Percentiles rank a stretch among this genome's conserved stretches.
Evolutionary conservation across 2,113 vertebrate species (phyloP).

Genomic region (Chaetura pelagica): DNA sequence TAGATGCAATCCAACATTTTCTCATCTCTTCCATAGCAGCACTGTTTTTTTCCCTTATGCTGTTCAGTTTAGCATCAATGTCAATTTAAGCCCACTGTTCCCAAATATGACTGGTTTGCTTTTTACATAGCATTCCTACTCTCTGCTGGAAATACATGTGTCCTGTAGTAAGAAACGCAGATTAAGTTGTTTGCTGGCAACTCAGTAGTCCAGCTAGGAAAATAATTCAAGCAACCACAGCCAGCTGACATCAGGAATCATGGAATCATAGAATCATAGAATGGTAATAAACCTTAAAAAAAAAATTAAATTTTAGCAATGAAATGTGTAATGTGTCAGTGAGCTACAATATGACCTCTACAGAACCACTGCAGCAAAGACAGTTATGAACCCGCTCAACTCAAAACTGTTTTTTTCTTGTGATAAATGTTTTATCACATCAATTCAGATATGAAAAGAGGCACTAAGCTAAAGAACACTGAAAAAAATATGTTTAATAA

Average conservation of each 20-base stretch:
- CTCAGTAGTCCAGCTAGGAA: background rate
- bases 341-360: background rate
- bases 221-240: background rate
- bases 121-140: background rate
- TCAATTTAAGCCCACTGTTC: background rate
- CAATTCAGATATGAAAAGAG: background rate
- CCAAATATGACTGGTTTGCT: rapidly evolving
- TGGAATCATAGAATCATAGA: too few relatives aligned
- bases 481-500: background rate
- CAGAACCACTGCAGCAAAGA: background rate
- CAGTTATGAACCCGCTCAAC: background rate
- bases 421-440: background rate
- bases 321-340: background rate
- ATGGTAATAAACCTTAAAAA: background rate
- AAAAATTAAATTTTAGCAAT: background rate
- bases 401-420: background rate
- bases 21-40: background rate
- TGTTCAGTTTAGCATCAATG: background rate
- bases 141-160: background rate
- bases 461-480: background rate
- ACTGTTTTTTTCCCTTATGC: background rate
- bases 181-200: background rate
- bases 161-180: background rate
- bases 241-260: background rate
- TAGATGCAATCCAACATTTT: background rate